Evolutionary conservation across 2,797 vertebrate species (phyloP), one percentile per base, ranked within the genome.

Genomic region (Chrysocyon brachyurus): DNA sequence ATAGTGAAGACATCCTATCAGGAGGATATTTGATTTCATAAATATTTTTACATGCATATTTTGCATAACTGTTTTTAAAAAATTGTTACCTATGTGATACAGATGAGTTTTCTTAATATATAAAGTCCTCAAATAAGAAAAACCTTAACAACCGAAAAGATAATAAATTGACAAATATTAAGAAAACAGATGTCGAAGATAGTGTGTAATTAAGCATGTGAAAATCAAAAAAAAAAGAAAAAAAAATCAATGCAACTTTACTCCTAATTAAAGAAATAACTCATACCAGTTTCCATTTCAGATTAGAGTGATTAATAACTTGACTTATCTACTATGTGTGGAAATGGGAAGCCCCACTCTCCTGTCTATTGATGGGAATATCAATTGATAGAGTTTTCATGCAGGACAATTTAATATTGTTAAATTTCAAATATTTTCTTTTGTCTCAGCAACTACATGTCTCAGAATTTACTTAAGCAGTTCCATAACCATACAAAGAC

Each of bases 401-500:
- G 59, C 6, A 61, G 21, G 24, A 83, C 22, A 88, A 9, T 70
- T 88, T 82, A 72, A 90, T 95, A 88, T 89, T 70, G 15, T 83
- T 94, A 86, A 94, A 95, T 49, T 87, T 87, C 90, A 95, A 79
- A 73, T 56, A 4, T 57, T 0, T 52, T 33, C 31, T 92, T 92
- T 95, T 90, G 33, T 61, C n/a, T 81, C 15, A 70, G 21, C 36
- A 95, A 79, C 14, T 87, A 3, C 4, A 2, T 85, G 33, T 64
- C 6, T 73, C 85, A 86, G 28, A 75, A 85, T 87, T 82, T 94
- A 61, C 26, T 21, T 19, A 10, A 72, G 24, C 40, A 95, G 64
- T 90, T 91, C 14, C 14, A 7, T 70, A 40, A 49, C 33, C 26
- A 54, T 70, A 77, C 24, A 94, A 36, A 90, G 33, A 64, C 83